Percentiles rank a stretch among this genome's conserved stretches.
Conservation (phyloP, 2,797 vertebrate genomes). For the Brotula barbata region DNA sequence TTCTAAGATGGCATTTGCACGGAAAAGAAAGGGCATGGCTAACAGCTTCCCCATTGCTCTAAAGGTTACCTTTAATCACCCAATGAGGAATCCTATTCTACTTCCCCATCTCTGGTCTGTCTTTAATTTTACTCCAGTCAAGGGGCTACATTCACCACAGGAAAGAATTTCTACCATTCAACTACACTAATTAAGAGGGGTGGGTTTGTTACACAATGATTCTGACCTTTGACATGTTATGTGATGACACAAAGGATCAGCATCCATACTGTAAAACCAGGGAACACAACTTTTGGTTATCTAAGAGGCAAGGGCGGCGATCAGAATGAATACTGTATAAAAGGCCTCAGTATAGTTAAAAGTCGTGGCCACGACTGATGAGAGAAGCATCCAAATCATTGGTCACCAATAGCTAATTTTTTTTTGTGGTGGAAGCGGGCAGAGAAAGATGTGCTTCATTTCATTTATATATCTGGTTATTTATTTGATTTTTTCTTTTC, state of each 20-base stretch:
- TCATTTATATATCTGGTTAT: neutral
- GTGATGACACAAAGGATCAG: slow-evolving; percentile 38
- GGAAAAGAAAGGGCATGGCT: slow-evolving; percentile 82
- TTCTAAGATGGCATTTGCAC: slow-evolving; percentile 81
- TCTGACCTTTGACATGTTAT: slow-evolving; percentile 61
- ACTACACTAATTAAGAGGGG: slow-evolving; percentile 68
- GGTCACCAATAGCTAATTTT: neutral
- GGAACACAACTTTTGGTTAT: slow-evolving; percentile 8
- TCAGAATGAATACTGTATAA: neutral
- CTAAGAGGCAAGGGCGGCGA: neutral
- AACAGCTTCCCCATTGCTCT: slow-evolving; percentile 79
- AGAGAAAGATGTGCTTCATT: neutral
- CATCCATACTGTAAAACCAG: slow-evolving; percentile 20
- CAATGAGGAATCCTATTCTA: slow-evolving; percentile 72
- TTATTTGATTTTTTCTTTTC: neutral
- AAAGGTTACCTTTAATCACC: slow-evolving; percentile 88
- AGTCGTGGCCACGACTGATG: neutral
- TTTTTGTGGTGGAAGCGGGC: neutral
- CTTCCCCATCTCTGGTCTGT: slow-evolving; percentile 43
- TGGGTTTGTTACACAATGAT: slow-evolving; percentile 60
- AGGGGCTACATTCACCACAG: slow-evolving; percentile 38
- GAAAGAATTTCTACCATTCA: slow-evolving; percentile 33
- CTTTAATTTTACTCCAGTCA: slow-evolving; percentile 61
- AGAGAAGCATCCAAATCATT: neutral
- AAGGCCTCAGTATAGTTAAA: neutral